Base-by-base conservation (phyloP, 2,113 vertebrate genomes). In the Cephalopholis sonnerati region DNA sequence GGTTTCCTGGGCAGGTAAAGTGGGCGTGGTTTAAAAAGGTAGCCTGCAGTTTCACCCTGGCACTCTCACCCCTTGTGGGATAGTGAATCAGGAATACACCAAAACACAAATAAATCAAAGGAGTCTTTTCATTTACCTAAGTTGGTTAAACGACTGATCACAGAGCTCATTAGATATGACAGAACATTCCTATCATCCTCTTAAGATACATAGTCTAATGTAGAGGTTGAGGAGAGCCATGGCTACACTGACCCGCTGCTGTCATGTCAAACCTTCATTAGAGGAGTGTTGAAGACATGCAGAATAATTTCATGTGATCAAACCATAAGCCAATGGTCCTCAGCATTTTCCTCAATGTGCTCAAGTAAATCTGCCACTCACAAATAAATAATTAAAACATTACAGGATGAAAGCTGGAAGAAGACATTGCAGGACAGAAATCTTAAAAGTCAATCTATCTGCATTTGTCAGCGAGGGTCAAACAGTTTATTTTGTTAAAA, bases 401-500 rank as follows among this genome's bases (percentile, higher is more conserved):
- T 13, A 46, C 3, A n/a, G n/a, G 17, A 25, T 62, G 46, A 74
- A 83, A 54, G 46, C 48, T 15, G 3, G 9, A 29, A 50, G 29
- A 79, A 65, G 17, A 51, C 15, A 75, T 74, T 61, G 18, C 25
- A 74, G 13, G 55, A 68, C 63, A 24, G 5, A 58, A 29, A 39
- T 61, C 61, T 62, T 55, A n/a, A 65, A 39, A 84, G 39, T 25
- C 9, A 16, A 50, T 77, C 22, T 3, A 22, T 48, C 24, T 61
- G 57, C 8, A 46, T 77, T 74, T 84, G 67, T 36, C 83, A 36
- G 44, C 17, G 15, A 29, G 25, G 69, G 77, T 81, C 53, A 74
- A 46, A 55, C 39, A 78, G 62, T 79, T 82, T 54, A 59, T 25
- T 76, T 63, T 57, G 59, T 81, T 78, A 59, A 66, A 79, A n/a